Percentiles rank a stretch among this genome's conserved stretches.
Conservation (phyloP, 2,888 invertebrate species). For the Oligia latruncula region DNA sequence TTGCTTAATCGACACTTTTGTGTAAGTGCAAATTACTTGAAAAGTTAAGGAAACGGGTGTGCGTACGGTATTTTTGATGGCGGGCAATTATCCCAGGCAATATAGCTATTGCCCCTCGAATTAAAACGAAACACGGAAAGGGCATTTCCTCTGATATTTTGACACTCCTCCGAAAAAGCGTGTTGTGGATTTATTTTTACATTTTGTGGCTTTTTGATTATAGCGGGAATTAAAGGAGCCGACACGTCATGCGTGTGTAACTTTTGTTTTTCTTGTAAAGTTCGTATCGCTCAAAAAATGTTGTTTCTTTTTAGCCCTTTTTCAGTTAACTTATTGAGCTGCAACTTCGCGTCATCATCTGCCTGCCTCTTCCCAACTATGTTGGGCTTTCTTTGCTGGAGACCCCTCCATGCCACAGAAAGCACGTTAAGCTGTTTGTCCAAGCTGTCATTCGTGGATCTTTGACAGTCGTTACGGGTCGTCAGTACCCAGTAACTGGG, state of each 20-base stretch:
- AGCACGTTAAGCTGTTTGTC: neutral
- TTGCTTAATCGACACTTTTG: conserved; percentile 67
- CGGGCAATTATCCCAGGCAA: conserved; percentile 63
- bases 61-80: conserved; percentile 56
- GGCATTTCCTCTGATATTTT: conserved; percentile 67
- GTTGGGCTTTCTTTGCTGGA: too few species aligned
- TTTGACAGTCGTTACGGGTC: neutral
- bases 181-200: conserved; percentile 25
- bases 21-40: conserved; percentile 62
- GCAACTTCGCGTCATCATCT: neutral
- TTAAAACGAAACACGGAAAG: conserved; percentile 68
- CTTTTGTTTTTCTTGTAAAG: neutral
- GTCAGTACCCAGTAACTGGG: neutral
- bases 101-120: conserved; percentile 63
- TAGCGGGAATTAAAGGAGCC: conserved; percentile 3
- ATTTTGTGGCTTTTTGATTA: conserved; percentile 36
- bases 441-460: neutral
- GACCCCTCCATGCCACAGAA: neutral
- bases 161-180: conserved; percentile 50
- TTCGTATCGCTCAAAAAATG: neutral
- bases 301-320: neutral
- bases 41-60: conserved; percentile 67
- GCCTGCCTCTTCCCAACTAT: too few species aligned
- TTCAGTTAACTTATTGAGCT: neutral
- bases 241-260: conserved; percentile 13